Conservation (phyloP, 2,888 invertebrate genomes). For the Drosophila mimetica region DNA sequence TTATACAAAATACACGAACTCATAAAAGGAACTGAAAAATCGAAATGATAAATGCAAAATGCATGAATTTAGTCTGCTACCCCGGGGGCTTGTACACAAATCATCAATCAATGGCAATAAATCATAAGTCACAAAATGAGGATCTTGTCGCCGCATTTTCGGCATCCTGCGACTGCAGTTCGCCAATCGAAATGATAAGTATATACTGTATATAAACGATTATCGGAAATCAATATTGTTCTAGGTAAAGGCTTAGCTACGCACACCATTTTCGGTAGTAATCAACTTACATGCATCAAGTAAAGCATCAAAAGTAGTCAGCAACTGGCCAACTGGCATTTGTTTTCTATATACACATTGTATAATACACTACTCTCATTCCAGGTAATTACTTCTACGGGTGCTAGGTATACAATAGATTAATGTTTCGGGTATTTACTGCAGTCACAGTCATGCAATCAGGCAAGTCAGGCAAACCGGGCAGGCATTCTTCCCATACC, state of each 20-base stretch:
- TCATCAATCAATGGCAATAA: constrained; percentile 47
- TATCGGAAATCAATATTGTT: constrained; percentile 28
- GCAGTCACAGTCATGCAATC: constrained; percentile 64
- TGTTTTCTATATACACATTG: constrained; percentile 38
- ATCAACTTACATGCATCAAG: constrained; percentile 70
- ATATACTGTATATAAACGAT: constrained; percentile 1
- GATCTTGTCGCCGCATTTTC: constrained; percentile 27
- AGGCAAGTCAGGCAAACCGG: constrained; percentile 63
- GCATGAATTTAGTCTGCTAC: constrained; percentile 85
- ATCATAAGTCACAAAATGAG: constrained; percentile 31
- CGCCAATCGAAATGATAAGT: constrained; percentile 42
- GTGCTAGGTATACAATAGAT: constrained; percentile 33
- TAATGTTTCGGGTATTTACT: constrained; percentile 25
- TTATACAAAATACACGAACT: constrained; percentile 48
- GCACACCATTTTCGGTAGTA: constrained; percentile 65
- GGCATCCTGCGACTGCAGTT: constrained; percentile 44
- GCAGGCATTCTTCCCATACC: constrained; percentile 61
- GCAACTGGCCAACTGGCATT: constrained; percentile 43
- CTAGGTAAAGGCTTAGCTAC: constrained; percentile 60
- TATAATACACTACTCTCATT: constrained; percentile 47
- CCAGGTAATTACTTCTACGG: constrained; percentile 33
- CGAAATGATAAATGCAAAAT: constrained; percentile 59
- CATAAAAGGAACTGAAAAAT: constrained; percentile 54
- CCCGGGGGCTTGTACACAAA: constrained; percentile 80
- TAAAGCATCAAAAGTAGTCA: constrained; percentile 61